A percentile compares a stretch with the other conserved stretches of the same genome.
Conservation (phyloP, 2,797 vertebrate species). For the Hemitrygon akajei region DNA sequence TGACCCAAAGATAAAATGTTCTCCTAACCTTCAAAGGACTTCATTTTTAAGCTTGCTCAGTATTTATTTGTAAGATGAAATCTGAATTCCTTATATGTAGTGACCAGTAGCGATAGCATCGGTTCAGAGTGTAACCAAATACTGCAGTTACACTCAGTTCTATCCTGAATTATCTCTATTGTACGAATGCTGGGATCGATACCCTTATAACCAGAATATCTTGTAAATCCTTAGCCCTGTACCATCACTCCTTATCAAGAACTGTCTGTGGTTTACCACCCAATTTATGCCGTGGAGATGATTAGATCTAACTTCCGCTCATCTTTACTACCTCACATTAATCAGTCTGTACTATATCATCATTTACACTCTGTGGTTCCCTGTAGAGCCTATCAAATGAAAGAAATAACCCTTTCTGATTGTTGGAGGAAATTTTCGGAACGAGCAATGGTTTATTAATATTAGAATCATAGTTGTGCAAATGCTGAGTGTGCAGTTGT, state of each 20-base stretch:
- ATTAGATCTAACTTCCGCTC: not conserved
- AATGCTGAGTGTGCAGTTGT: too few species aligned
- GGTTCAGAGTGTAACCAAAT: not conserved
- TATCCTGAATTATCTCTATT: not conserved
- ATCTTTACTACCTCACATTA: not conserved
- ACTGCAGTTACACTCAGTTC: not conserved
- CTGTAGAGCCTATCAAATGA: not conserved
- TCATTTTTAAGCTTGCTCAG: not conserved
- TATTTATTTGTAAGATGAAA: not conserved
- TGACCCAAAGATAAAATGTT: not conserved
- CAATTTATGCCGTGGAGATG: not conserved
- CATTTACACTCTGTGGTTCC: not conserved
- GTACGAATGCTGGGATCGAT: not conserved
- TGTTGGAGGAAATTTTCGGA: not conserved
- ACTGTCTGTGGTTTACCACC: not conserved
- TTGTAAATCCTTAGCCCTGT: not conserved
- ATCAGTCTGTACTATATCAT: not conserved
- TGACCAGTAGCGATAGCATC: not conserved
- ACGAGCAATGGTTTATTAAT: too few species aligned
- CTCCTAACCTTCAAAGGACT: constrained; percentile 14
- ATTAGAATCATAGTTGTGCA: too few species aligned
- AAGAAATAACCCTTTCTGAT: not conserved
- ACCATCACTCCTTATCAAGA: not conserved
- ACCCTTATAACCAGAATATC: not conserved
- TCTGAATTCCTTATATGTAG: not conserved